phyloP scores from a whole-genome alignment of 2,113 vertebrate species.

The Rhea americana region DNA sequence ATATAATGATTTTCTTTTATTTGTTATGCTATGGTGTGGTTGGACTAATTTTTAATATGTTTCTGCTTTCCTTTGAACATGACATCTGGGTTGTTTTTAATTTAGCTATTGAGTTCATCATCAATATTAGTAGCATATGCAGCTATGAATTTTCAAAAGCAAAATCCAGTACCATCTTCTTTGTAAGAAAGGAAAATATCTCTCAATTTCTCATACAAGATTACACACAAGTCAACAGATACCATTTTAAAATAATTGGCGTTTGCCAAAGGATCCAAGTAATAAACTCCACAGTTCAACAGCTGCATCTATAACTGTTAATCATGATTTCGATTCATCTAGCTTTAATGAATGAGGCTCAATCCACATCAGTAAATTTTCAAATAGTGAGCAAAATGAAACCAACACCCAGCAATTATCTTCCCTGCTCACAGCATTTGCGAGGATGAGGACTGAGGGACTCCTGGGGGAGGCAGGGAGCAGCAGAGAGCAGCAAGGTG shows the following conservation, averaged over 20 bases:
- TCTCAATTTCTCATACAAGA: neutral
- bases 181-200: neutral
- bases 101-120: neutral
- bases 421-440: neutral
- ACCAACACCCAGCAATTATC: fast-evolving
- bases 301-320: neutral
- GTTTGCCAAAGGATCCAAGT: conserved; percentile 1
- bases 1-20: neutral
- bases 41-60: neutral
- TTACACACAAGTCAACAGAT: neutral
- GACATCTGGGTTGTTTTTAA: neutral
- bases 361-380: neutral
- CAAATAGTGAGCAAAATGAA: neutral
- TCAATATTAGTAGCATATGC: neutral
- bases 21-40: neutral
- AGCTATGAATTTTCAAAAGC: neutral
- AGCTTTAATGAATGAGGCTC: neutral
- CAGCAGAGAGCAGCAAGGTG: fast-evolving
- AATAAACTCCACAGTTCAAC: neutral
- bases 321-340: neutral
- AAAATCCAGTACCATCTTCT: neutral
- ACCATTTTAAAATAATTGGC: neutral
- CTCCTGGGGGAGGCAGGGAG: neutral
- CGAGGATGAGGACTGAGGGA: neutral
- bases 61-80: neutral